Percentiles rank a stretch among this genome's conserved stretches.
Evolutionary conservation across 2,113 vertebrate species (phyloP).

Genomic region (Catharus fuscescens): DNA sequence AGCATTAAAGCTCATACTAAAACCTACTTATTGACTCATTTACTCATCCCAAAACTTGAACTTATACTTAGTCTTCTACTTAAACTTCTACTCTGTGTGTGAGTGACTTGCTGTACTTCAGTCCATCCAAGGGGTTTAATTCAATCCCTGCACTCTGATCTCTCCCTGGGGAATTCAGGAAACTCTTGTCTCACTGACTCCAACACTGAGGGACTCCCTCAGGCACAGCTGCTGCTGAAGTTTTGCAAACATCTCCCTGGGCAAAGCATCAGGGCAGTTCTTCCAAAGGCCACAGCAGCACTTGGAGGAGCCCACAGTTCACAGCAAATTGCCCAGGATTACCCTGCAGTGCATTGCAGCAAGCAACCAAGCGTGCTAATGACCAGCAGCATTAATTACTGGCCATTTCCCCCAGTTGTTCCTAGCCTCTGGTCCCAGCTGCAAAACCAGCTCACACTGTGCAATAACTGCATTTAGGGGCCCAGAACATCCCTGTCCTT

Average conservation of each 20-base stretch:
- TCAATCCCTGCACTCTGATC: too few species aligned
- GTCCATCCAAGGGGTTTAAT: too few species aligned
- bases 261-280: not conserved
- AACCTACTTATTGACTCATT: too few species aligned
- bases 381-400: not conserved
- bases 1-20: too few species aligned
- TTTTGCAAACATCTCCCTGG: not conserved
- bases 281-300: not conserved
- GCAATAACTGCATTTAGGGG: not conserved
- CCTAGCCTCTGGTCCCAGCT: not conserved
- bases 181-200: too few species aligned
- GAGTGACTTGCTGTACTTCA: too few species aligned
- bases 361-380: fast-evolving
- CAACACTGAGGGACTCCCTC: not conserved
- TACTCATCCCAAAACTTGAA: too few species aligned
- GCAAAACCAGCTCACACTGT: not conserved
- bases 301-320: not conserved
- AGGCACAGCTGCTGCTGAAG: not conserved
- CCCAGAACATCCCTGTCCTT: not conserved
- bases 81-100: too few species aligned
- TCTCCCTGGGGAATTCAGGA: too few species aligned
- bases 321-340: not conserved
- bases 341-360: not conserved
- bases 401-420: not conserved
- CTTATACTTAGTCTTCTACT: too few species aligned